Base-by-base conservation (phyloP, 2,797 vertebrate species). In the Pantherophis alleghaniensis region DNA sequence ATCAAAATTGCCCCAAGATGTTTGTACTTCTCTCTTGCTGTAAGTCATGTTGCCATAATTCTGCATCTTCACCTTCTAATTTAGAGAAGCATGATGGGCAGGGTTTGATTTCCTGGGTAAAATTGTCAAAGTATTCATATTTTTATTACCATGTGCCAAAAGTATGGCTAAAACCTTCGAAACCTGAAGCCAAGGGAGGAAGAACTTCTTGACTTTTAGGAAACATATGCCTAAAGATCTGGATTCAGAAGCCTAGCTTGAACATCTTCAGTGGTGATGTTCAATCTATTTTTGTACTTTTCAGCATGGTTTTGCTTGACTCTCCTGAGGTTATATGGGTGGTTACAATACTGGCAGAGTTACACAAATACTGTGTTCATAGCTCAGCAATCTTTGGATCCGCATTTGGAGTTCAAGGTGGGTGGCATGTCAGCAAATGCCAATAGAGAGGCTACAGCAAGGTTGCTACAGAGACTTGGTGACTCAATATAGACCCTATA, bases 291-390 rank as follows among this genome's bases (percentile, higher is more conserved):
- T 96, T 90, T 93, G 92, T 96, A 95, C 92, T n/a, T 95, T 97
- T 97, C 95, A 97, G 97, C 96, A 94, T 97, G 97, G 97, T 97
- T 97, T 97, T 96, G 96, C 97, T 98, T 98, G 97, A 98, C 97
- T 98, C 96, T 97, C 97, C 95, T 98, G 98, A 98, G 97, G 97
- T 98, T 98, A 97, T 93, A 96, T 93, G 97, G 92, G 97, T 97
- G 97, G 98, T 97, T 93, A 93, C 93, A 93, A 93, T 98, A 96
- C 96, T 97, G 97, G 97, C 95, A 97, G 96, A 97, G 97, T 97
- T 97, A 96, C 93, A 98, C 96, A 98, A 98, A 98, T 96, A 98
- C 93, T 96, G 96, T 91, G 95, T 97, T 98, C 97, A 97, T 94
- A 97, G 96, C 97, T 98, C 97, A 97, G 97, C 97, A 97, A 95